phyloP scores from a whole-genome alignment of 2,113 vertebrate genomes.

The Clupea harengus region DNA sequence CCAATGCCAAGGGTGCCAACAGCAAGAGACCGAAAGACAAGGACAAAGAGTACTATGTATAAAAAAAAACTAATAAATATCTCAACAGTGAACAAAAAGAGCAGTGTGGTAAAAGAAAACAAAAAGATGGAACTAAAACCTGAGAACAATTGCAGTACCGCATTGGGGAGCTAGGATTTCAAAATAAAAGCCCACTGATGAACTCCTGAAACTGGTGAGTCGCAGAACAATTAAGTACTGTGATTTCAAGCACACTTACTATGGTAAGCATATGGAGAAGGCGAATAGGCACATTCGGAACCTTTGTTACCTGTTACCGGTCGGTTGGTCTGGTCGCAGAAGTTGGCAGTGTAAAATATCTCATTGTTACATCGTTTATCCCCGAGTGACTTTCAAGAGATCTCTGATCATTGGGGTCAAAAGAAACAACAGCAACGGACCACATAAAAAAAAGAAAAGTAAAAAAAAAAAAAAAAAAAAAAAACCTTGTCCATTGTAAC shows the following conservation, averaged over 20 bases:
- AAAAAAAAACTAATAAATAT: constrained; percentile 57
- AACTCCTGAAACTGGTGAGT: constrained; percentile 66
- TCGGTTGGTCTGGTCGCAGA: constrained; percentile 75
- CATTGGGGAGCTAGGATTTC: constrained; percentile 79
- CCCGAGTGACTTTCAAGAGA: constrained; percentile 81
- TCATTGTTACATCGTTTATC: constrained; percentile 79
- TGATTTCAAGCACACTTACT: constrained; percentile 84
- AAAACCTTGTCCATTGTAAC: constrained; percentile 70
- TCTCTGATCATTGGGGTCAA: constrained; percentile 61
- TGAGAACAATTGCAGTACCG: constrained; percentile 67
- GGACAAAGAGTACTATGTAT: constrained; percentile 99
- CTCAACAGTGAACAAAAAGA: constrained; percentile 4
- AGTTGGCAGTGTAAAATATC: constrained; percentile 81
- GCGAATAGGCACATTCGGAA: constrained; percentile 61
- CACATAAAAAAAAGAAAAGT: neutral
- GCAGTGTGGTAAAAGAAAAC: neutral
- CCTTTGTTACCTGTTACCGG: constrained; percentile 58
- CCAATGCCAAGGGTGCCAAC: constrained; percentile 82
- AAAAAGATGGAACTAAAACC: constrained; percentile 49
- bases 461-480: constrained; percentile 8
- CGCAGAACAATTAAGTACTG: constrained; percentile 77
- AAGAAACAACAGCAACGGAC: constrained; percentile 16
- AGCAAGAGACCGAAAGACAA: constrained; percentile 98
- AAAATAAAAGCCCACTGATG: constrained; percentile 64
- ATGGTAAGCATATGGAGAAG: constrained; percentile 64